Percentiles rank a stretch among this genome's conserved stretches.
Evolutionary conservation across 2,797 vertebrate species (phyloP).

Genomic region (Rhyacichthys aspro): DNA sequence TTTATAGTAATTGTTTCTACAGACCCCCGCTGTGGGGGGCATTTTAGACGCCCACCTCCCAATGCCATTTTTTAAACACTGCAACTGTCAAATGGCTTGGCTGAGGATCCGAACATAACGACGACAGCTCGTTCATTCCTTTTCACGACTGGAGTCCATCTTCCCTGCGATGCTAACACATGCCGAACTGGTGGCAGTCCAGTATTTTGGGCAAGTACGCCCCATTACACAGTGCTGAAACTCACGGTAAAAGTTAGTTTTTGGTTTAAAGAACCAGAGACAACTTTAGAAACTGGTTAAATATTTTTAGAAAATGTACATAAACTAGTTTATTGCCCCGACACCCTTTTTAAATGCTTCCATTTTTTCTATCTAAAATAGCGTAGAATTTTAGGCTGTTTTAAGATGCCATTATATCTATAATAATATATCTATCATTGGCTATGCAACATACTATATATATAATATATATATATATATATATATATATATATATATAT

Average conservation of each 20-base stretch:
- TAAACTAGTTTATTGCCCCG: not conserved
- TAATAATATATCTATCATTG: no score
- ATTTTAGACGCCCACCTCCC: slow-evolving; percentile 71
- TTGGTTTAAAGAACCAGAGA: slow-evolving; percentile 28
- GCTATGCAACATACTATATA: no score
- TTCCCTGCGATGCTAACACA: slow-evolving; percentile 76
- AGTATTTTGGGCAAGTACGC: slow-evolving; percentile 68
- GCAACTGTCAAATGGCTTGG: slow-evolving; percentile 74
- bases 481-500: no score
- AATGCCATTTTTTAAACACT: slow-evolving; percentile 70
- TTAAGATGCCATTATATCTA: no score
- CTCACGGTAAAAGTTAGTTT: slow-evolving; percentile 52
- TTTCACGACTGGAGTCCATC: slow-evolving; percentile 76
- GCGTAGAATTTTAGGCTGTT: no score
- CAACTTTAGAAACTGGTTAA: slow-evolving; percentile 12
- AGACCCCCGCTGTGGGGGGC: slow-evolving; percentile 69
- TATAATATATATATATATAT: no score
- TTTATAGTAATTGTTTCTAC: slow-evolving; percentile 79
- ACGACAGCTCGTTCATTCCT: slow-evolving; percentile 70
- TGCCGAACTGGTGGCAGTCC: slow-evolving; percentile 72
- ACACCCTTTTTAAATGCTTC: no score
- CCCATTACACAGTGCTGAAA: slow-evolving; percentile 52
- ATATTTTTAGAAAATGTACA: not conserved
- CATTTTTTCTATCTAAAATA: no score
- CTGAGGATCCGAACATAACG: slow-evolving; percentile 63